Conservation (phyloP, 2,888 invertebrate species). For the Netelia melanura region DNA sequence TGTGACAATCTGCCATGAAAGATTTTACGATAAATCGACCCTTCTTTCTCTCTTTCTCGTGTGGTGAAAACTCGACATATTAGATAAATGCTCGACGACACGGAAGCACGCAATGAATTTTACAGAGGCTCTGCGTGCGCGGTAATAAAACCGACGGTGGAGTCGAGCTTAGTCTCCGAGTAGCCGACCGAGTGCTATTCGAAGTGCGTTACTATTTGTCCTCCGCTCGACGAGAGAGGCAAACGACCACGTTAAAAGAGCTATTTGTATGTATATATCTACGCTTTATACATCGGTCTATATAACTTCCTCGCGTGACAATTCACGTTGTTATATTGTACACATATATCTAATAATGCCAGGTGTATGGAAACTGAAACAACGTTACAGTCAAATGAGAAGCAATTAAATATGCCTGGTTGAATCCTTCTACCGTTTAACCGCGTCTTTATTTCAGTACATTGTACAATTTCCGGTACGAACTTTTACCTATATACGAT, state of each 20-base stretch:
- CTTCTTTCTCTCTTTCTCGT: not conserved
- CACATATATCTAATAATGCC: not conserved
- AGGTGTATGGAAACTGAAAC: not conserved
- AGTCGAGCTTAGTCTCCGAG: constrained; percentile 5
- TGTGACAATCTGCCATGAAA: too few relatives aligned
- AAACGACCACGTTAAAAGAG: constrained; percentile 51
- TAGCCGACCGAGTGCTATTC: constrained; percentile 34
- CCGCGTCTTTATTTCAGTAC: constrained; percentile 4
- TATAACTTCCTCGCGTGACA: constrained; percentile 51
- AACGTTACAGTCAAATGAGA: constrained; percentile 44
- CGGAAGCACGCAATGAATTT: constrained; percentile 44
- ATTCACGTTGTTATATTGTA: constrained; percentile 28
- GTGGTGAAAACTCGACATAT: constrained; percentile 25
- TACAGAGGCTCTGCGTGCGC: constrained; percentile 22
- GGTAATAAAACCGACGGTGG: constrained; percentile 43
- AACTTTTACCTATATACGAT: not conserved
- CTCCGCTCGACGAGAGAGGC: constrained; percentile 37
- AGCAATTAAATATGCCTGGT: constrained; percentile 31
- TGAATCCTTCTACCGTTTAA: constrained; percentile 1
- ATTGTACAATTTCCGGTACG: not conserved
- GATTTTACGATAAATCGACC: not conserved
- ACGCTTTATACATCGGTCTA: constrained; percentile 19
- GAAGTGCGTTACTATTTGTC: constrained; percentile 45
- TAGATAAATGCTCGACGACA: constrained; percentile 43
- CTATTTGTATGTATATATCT: constrained; percentile 28